These are phyloP conservation scores for Hermodice carunculata DNA, from an alignment of 2,888 invertebrate genomes.

Conservation along the genomic window DNA sequence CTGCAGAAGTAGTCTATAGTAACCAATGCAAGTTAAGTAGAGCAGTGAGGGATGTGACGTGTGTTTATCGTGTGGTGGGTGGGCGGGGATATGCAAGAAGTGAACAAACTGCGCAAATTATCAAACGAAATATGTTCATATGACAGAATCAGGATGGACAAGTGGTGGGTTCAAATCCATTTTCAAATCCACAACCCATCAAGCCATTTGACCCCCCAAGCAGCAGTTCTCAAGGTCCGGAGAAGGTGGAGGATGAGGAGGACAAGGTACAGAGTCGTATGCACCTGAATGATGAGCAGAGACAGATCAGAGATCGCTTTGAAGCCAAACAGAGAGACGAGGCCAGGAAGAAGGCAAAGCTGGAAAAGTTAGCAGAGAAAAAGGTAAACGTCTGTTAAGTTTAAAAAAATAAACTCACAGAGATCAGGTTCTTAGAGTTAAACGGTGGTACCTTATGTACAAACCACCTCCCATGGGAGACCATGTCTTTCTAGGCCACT, in stretches of 20 bases:
- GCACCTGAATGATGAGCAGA: conserved; percentile 55
- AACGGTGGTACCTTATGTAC: no score
- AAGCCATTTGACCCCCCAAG: conserved; percentile 17
- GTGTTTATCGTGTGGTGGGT: no score
- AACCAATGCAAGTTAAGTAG: no score
- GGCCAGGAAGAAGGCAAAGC: conserved; percentile 19
- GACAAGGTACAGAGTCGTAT: conserved; percentile 51
- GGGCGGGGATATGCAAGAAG: no score
- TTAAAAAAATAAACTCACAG: no score
- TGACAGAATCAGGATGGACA: not conserved
- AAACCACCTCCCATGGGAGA: no score
- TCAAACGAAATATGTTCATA: no score
- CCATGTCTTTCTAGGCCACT: no score
- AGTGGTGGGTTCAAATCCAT: conserved; percentile 17
- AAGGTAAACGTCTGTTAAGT: conserved; percentile 29
- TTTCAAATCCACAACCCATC: conserved; percentile 21
- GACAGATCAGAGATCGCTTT: conserved; percentile 31
- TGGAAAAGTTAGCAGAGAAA: conserved; percentile 31
- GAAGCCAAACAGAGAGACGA: conserved; percentile 39
- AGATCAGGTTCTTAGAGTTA: no score
- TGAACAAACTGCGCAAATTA: no score
- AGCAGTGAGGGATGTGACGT: no score
- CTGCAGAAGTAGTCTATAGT: no score
- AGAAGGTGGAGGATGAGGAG: conserved; percentile 39
- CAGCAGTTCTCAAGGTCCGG: conserved; percentile 1